Evolutionary conservation across 2,113 vertebrate genomes (phyloP), one percentile per base, ranked within the genome.

Genomic region (Tympanuchus pallidicinctus): DNA sequence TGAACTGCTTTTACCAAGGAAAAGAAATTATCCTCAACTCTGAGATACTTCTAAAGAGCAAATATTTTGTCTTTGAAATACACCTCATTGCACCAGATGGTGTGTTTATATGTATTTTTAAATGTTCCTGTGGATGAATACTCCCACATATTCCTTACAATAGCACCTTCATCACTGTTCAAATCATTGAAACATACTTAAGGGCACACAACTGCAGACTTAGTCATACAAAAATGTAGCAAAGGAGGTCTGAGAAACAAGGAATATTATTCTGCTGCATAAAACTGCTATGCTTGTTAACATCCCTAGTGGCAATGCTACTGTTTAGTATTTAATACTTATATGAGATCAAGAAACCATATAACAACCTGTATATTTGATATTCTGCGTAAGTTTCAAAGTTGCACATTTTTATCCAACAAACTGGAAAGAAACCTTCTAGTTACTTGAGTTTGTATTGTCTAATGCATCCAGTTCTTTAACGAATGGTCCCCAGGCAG

Each of bases 1-100:
- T 40, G 81, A 90, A 65, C 40, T 5, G 9, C 65, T 30, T 57
- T 92, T 88, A 61, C 57, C 30, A 63, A 86, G 88, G 65, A 6
- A 57, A 52, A 57, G 52, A 64, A 45, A 56, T 9, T 72, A 89
- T 83, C 50, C 82, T 93, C 59, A 83, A 82, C 50, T 88, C 50
- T 38, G 34, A 91, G 69, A 64, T 59, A 75, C 79, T 89, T 91
- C 59, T 85, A 74, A 91, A 85, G 75, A 93, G 43, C 90, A 96
- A 97, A 95, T 95, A 95, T 93, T 93, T 96, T 96, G 91, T 81
- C 67, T 95, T 87, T 85, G 92, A 92, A 94, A 92, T 88, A 90
- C 77, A 97, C 90, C 95, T 95, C 84, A 95, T 82, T 84, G 86
- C 94, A 75, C 63, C 97, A 97, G 95, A 95, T 97, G 96, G 93